These are phyloP conservation scores for Callorhinus ursinus DNA, from an alignment of 2,113 vertebrate genomes.

Conservation along the genomic window DNA sequence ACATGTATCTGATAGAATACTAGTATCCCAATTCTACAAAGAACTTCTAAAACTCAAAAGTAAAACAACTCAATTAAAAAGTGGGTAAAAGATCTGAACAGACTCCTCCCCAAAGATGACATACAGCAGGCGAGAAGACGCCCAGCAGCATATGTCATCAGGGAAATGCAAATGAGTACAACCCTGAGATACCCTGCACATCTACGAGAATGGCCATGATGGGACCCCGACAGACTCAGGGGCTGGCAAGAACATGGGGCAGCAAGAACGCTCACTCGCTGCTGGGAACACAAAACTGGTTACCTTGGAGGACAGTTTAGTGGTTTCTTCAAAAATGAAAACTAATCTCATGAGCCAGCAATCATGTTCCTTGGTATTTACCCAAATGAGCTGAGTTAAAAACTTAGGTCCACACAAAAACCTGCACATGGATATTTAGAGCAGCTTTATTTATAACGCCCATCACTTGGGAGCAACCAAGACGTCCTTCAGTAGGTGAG, in stretches of 20 bases:
- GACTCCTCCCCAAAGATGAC: neutral
- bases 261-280: neutral
- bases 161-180: neutral
- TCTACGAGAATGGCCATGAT: accelerated
- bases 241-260: accelerated
- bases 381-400: neutral
- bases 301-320: neutral
- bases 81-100: neutral
- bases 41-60: neutral
- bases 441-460: neutral
- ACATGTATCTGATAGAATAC: neutral
- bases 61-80: neutral
- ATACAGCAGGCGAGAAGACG: accelerated
- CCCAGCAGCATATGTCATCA: accelerated
- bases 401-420: neutral
- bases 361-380: neutral
- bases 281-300: neutral
- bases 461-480: neutral
- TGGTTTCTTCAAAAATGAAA: neutral
- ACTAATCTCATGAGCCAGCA: neutral
- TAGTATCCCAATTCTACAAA: neutral
- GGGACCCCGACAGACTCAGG: accelerated
- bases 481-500: neutral
- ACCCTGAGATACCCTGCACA: neutral
- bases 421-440: neutral